Evolutionary conservation across 2,888 invertebrate species (phyloP), one percentile per base, ranked within the genome.

Genomic region (Tipula helvola): DNA sequence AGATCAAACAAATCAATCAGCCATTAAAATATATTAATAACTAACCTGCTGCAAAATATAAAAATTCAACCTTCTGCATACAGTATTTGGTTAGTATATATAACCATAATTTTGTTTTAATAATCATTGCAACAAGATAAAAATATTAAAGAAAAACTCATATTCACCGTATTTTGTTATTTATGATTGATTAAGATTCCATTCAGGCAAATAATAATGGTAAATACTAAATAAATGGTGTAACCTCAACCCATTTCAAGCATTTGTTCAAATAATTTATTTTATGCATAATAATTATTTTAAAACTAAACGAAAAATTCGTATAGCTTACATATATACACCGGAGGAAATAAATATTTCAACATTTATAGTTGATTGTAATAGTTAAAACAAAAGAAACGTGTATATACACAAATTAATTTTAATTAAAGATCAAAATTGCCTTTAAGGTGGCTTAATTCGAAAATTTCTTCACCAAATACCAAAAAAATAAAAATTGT

Each of bases 201-300:
- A 71, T 71, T 71, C 71, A 71, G 71, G 71, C 71, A 71, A 71
- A 71, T 71, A 71, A 71, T 71, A 71, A 52, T 71, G 28, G 28
- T 28, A 28, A 28, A 28, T 28, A 28, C 28, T 28, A 28, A 28
- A 28, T 28, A 28, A 28, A 28, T 28, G 12, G 71, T 71, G 71
- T 71, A 71, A 71, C 71, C 71, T 71, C 71, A 71, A 71, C 71
- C 71, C 71, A 71, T 71, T 71, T 71, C 71, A 71, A 71, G n/a
- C 71, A 71, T 71, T 28, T 71, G 71, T 71, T 71, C 71, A 71
- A 71, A 71, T 52, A 71, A 28, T 12, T 57, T 52, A 52, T 71
- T 71, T 71, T 71, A 71, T 71, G 71, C 71, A 71, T 71, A 28
- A 71, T 71, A 28, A 71, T 71, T 71, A 28, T 71, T 71, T 71